Conservation (phyloP, 2,797 vertebrate species). For the Chelon labrosus region DNA sequence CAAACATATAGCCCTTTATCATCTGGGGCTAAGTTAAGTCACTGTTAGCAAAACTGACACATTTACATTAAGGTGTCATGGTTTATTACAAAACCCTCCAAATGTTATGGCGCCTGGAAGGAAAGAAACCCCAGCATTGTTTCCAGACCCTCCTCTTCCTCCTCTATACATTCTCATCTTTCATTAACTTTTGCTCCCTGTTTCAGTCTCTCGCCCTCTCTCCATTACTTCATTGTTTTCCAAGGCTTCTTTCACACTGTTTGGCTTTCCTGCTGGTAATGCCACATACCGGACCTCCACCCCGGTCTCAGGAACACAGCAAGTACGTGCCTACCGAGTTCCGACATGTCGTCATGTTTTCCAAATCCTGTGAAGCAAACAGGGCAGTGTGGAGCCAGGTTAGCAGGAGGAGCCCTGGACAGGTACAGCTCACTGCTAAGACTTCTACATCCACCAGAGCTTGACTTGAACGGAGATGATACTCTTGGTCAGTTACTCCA, state of each 20-base stretch:
- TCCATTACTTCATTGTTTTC: constrained; percentile 81
- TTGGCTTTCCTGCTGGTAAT: constrained; percentile 72
- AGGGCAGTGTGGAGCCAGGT: constrained; percentile 40
- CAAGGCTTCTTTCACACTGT: constrained; percentile 49
- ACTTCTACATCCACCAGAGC: neutral
- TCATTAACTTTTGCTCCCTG: constrained; percentile 36
- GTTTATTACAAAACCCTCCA: constrained; percentile 25
- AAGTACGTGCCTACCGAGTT: constrained; percentile 34
- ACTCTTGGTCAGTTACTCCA: neutral
- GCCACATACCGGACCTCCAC: constrained; percentile 54
- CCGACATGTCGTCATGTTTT: constrained; percentile 75
- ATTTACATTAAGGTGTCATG: constrained; percentile 17
- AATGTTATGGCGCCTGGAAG: constrained; percentile 31
- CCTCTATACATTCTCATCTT: constrained; percentile 32
- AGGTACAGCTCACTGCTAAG: neutral
- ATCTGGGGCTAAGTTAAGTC: constrained; percentile 13
- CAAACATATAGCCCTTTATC: constrained; percentile 7
- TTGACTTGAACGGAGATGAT: neutral
- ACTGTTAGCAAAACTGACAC: neutral
- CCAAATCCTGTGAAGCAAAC: constrained; percentile 69
- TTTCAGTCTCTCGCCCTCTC: constrained; percentile 18
- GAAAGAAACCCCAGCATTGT: constrained; percentile 49
- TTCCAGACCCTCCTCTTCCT: constrained; percentile 53
- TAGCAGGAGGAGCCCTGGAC: constrained; percentile 23
- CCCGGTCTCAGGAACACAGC: constrained; percentile 55